Percentiles rank a stretch among this genome's conserved stretches.
Evolutionary conservation across 2,888 invertebrate species (phyloP).

Genomic region (Polyploca ridens): DNA sequence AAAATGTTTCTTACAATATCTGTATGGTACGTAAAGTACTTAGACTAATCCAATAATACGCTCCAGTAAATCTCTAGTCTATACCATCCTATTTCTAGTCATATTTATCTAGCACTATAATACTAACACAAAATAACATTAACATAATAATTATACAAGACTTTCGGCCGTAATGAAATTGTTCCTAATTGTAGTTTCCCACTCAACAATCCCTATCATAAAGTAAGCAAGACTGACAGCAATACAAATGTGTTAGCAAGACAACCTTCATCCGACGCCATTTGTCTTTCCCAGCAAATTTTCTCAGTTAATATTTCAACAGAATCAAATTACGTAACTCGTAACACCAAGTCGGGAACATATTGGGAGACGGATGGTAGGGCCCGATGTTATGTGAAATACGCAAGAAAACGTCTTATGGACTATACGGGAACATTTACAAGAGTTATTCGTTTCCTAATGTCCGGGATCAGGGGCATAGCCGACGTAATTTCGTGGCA

Average conservation of each 20-base stretch:
- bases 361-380: constrained; percentile 67
- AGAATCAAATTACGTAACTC: constrained; percentile 77
- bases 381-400: constrained; percentile 59
- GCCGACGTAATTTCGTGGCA: constrained; percentile 50
- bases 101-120: too few species aligned
- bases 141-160: not conserved
- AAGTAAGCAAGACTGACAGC: constrained; percentile 17
- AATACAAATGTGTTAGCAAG: constrained; percentile 16
- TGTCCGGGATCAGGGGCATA: constrained; percentile 53
- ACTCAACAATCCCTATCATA: constrained; percentile 14
- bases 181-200: not conserved
- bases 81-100: too few species aligned
- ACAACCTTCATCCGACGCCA: constrained; percentile 39
- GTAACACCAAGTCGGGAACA: constrained; percentile 60
- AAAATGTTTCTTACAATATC: too few species aligned
- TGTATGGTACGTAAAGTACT: too few species aligned
- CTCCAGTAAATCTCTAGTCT: too few species aligned
- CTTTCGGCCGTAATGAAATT: not conserved
- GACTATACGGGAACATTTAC: constrained; percentile 65
- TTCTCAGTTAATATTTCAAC: constrained; percentile 77
- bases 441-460: constrained; percentile 69
- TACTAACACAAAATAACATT: not conserved
- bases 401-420: constrained; percentile 63
- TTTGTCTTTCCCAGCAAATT: constrained; percentile 63
- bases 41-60: too few species aligned